Base-by-base conservation (phyloP, 2,797 vertebrate genomes). In the Enteromius treurensis region DNA sequence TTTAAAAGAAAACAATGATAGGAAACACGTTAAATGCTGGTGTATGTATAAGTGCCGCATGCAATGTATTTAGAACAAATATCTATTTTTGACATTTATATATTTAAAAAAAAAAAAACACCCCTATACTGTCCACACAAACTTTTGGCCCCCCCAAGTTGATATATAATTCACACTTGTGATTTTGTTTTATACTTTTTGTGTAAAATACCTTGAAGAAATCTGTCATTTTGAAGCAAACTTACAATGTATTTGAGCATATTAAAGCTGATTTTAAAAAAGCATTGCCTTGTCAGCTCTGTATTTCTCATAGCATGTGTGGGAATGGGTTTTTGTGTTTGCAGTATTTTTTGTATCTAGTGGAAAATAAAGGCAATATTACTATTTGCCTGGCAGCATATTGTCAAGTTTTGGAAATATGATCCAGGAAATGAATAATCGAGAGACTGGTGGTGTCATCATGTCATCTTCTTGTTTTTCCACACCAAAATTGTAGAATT, bases 151-250 rank as follows among this genome's bases (percentile, higher is more conserved):
- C 83, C 32, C 32, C 77, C 70, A 17, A 1, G 26, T 84, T 82
- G 65, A 81, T 42, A 86, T 74, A 14, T 85, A 75, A 87, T 86
- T 87, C 70, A 81, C 80, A 80, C 55, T 80, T 84, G 82, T 85
- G 47, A 80, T 86, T 85, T 85, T 82, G 77, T 89, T 87, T 87
- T 87, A 84, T 87, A 86, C 49, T 73, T 4, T 88, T 88, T 88
- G 77, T 87, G 86, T 87, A 89, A 86, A 87, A 65, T 76, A 84
- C 73, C 77, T 81, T 45, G 76, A 82, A 34, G 26, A 58, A 80
- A 75, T 76, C 64, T 80, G 75, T 79, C 65, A 37, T 80, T 85
- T 60, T 64, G 55, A 84, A 64, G 86, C 79, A 87, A 84, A 88
- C 84, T 86, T 86, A 87, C 84, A 84, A 84, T 82, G 77, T 87